A percentile compares a stretch with the other conserved stretches of the same genome.
These are phyloP conservation scores for Chrysina gloriosa DNA, from an alignment of 2,888 invertebrate genomes.

Conservation along the genomic window DNA sequence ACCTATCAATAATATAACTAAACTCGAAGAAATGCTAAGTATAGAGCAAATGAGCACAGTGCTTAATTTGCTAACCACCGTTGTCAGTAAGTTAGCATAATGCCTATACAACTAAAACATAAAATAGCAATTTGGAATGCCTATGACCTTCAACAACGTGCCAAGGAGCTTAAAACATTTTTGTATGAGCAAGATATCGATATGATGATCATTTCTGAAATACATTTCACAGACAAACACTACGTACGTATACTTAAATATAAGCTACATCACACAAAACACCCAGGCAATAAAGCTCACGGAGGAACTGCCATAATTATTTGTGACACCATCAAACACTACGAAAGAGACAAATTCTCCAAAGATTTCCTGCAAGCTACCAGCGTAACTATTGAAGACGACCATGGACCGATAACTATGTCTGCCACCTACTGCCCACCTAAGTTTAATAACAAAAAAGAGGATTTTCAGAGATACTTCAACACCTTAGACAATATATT, in stretches of 20 bases:
- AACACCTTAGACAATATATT: conserved; percentile 9
- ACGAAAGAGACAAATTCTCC: conserved; percentile 30
- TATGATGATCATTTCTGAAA: conserved; percentile 17
- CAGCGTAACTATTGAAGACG: conserved; percentile 32
- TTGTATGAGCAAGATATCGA: conserved; percentile 22
- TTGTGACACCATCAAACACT: conserved; percentile 39
- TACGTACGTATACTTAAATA: conserved; percentile 36
- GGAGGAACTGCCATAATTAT: conserved; percentile 41
- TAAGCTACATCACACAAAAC: conserved; percentile 31
- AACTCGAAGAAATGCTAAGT: too few relatives aligned
- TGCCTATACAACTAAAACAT: too few relatives aligned
- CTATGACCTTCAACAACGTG: too few relatives aligned
- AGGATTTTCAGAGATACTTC: background rate
- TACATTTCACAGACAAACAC: conserved; percentile 21
- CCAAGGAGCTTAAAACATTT: conserved; percentile 18
- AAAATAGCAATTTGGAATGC: too few relatives aligned
- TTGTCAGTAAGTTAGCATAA: too few relatives aligned
- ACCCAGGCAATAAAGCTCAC: conserved; percentile 39
- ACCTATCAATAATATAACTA: too few relatives aligned
- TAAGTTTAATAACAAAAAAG: conserved; percentile 15
- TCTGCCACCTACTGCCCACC: conserved; percentile 28
- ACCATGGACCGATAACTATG: conserved; percentile 32
- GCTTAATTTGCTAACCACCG: too few relatives aligned
- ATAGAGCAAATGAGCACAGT: too few relatives aligned
- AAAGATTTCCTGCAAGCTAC: conserved; percentile 21